Evolutionary conservation across 2,888 invertebrate genomes (phyloP).

Genomic region (Trachelus stipa): DNA sequence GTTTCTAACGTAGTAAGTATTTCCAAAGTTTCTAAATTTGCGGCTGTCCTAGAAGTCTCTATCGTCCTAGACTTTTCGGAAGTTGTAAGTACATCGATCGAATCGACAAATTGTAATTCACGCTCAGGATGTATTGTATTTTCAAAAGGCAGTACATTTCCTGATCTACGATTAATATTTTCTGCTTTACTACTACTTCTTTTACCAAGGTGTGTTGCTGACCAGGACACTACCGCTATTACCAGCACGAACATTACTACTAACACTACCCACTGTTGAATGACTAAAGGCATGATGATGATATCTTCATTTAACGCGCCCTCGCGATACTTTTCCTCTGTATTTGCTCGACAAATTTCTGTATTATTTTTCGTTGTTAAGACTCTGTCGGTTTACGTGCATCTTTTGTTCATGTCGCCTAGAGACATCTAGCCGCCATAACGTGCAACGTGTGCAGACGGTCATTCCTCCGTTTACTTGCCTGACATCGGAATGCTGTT

Average conservation of each 20-base stretch:
- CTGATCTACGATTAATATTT: background rate
- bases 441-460: background rate
- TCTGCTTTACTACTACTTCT: background rate
- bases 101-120: background rate
- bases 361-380: background rate
- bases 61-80: background rate
- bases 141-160: background rate
- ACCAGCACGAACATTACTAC: slow-evolving; percentile 26
- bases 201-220: slow-evolving; percentile 24
- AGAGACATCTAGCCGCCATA: background rate
- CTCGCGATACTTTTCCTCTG: background rate
- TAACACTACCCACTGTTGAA: slow-evolving; percentile 30
- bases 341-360: background rate
- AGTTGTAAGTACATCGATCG: background rate
- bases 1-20: too few relatives aligned
- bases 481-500: background rate
- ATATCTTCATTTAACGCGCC: background rate
- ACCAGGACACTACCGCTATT: slow-evolving; percentile 23
- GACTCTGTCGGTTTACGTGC: background rate
- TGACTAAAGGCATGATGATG: background rate
- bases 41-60: background rate
- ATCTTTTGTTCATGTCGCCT: background rate
- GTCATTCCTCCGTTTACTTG: background rate
- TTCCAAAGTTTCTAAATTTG: background rate
- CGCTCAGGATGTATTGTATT: background rate